phyloP scores from a whole-genome alignment of 1,140 invertebrate genomes.

The Globodera rostochiensis region DNA sequence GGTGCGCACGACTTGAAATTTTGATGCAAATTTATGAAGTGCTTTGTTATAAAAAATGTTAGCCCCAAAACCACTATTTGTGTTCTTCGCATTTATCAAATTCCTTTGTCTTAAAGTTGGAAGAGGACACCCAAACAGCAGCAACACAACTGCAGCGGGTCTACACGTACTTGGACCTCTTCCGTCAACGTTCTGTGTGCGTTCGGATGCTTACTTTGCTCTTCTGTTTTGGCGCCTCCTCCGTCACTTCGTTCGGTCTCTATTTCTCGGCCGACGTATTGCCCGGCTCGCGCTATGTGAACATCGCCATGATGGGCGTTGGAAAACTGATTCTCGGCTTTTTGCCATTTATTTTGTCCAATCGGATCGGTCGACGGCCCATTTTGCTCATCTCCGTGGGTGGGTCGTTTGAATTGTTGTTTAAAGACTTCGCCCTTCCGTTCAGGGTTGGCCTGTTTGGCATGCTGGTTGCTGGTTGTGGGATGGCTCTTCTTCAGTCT shows the following conservation, averaged over 20 bases:
- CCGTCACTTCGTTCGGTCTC: constrained; percentile 61
- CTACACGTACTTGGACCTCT: constrained; percentile 49
- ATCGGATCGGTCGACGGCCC: constrained; percentile 37
- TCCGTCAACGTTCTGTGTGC: constrained; percentile 31
- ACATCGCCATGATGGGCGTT: constrained; percentile 55
- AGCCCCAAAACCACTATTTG: too few relatives aligned
- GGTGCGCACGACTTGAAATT: neutral
- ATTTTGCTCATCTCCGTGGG: constrained; percentile 33
- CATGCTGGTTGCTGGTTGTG: constrained; percentile 40
- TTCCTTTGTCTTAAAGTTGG: too few relatives aligned
- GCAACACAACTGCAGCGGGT: neutral
- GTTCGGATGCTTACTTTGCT: constrained; percentile 47
- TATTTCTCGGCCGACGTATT: constrained; percentile 60
- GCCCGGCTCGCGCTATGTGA: constrained; percentile 56
- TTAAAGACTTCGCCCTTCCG: neutral
- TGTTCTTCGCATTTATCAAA: too few relatives aligned
- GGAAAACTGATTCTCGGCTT: constrained; percentile 48
- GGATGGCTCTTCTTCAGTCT: neutral
- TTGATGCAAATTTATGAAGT: neutral
- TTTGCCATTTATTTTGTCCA: constrained; percentile 47
- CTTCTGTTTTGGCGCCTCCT: constrained; percentile 59
- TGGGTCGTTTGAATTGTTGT: neutral
- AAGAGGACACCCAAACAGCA: neutral
- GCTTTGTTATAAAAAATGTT: too few relatives aligned
- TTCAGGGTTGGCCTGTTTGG: constrained; percentile 39